Base-by-base conservation (phyloP, 2,888 invertebrate genomes). In the Lochmaea capreae region DNA sequence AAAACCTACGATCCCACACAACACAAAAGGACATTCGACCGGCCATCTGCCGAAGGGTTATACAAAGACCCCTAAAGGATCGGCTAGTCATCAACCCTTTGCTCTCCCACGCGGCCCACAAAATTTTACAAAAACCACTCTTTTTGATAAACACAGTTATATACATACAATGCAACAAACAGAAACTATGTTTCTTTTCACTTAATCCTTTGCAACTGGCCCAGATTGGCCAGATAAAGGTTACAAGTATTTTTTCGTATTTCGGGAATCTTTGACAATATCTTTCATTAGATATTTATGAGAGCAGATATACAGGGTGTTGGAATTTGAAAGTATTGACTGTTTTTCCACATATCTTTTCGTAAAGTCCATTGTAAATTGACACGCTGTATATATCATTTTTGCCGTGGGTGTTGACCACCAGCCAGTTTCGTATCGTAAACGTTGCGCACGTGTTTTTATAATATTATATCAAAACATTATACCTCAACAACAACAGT, bases 31-130 rank as follows among this genome's bases (percentile, higher is more conserved):
- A 57, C 26, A 49, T 49, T 43, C 57, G 71, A 49, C 49, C 61
- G 67, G 67, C 67, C 77, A 77, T 77, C 77, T 77, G 77, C 65
- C 66, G 62, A 63, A 49, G 73, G 57, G 63, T 68, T 68, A 67
- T 9, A 61, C 42, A 73, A 77, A 75, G 65, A 22, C 12, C 67
- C 74, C n/a, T 42, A 59, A 33, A 67, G 67, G 58, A 67, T n/a
- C 33, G 66, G 39, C 52, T 42, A 46, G 52, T 62, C 65, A 59
- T 61, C 65, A 76, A 75, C 75, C 77, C 75, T 76, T 63, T 76
- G 62, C 65, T 67, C 75, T 77, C 77, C 75, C 75, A 77, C 74
- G 75, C 57, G 72, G 65, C 42, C 72, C 74, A 66, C 74, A 66
- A 63, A 74, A 68, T 72, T 76, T 72, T 68, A 72, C 74, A 71